These are phyloP conservation scores for Tupaia tana DNA, from an alignment of 2,113 vertebrate genomes.

Conservation along the genomic window DNA sequence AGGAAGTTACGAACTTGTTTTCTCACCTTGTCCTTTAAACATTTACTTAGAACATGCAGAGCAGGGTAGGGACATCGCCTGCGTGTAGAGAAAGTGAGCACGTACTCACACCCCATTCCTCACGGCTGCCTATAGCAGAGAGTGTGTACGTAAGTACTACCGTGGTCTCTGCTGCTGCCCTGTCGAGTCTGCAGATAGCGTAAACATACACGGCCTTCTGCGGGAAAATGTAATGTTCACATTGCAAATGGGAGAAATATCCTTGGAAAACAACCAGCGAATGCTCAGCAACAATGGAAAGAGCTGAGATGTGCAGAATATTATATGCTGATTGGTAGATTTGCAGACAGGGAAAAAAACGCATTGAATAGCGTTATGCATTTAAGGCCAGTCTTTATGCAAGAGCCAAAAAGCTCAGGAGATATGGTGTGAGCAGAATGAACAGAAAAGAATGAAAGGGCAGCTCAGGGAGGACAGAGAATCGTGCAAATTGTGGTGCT, in stretches of 20 bases:
- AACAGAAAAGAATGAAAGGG: slow-evolving; percentile 36
- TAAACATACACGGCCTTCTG: neutral
- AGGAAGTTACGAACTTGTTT: neutral
- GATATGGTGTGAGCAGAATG: neutral
- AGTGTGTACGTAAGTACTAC: neutral
- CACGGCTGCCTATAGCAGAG: neutral
- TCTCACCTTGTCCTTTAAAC: neutral
- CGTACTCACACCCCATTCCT: neutral
- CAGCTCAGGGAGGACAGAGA: neutral
- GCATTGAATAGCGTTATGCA: slow-evolving; percentile 54
- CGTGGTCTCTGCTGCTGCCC: neutral
- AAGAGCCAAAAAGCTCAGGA: slow-evolving; percentile 21
- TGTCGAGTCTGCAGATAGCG: neutral
- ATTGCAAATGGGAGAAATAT: slow-evolving; percentile 46
- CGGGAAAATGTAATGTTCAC: slow-evolving; percentile 46
- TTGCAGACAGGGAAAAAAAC: slow-evolving; percentile 64
- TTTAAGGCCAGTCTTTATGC: slow-evolving; percentile 59
- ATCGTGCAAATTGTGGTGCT: neutral
- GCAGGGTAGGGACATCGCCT: neutral
- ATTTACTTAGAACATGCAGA: neutral
- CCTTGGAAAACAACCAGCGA: slow-evolving; percentile 63
- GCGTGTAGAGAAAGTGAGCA: slow-evolving; percentile 8
- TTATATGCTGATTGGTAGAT: slow-evolving; percentile 69
- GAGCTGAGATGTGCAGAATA: slow-evolving; percentile 69
- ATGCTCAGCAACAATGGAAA: slow-evolving; percentile 69